Percentiles rank a stretch among this genome's conserved stretches.
phyloP scores from a whole-genome alignment of 2,888 invertebrate genomes.

The Thyatira batis region DNA sequence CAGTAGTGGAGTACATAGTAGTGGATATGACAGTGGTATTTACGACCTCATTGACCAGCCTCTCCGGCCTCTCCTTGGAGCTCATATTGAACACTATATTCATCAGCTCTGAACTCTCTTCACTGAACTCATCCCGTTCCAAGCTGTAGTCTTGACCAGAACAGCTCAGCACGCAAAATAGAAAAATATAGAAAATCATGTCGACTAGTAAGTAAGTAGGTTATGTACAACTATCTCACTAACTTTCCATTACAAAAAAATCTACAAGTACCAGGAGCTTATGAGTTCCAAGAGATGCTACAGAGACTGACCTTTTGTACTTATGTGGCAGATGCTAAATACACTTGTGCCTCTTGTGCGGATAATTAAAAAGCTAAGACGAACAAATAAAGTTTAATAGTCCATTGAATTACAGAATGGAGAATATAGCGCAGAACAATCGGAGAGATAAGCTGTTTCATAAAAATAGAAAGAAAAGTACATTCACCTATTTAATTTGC shows the following conservation, averaged over 20 bases:
- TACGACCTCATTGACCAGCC: neutral
- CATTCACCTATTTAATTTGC: neutral
- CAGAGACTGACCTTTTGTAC: neutral
- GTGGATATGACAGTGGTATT: no score
- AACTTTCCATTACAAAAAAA: neutral
- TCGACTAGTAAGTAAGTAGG: neutral
- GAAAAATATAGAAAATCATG: neutral
- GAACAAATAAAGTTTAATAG: neutral
- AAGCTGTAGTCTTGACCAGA: neutral
- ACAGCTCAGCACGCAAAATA: neutral
- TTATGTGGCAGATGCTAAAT: neutral
- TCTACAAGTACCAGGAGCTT: neutral
- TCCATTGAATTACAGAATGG: neutral
- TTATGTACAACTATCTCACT: neutral
- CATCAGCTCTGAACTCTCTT: constrained; percentile 4
- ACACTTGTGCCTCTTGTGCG: neutral
- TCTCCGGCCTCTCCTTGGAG: neutral
- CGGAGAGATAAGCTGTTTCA: neutral
- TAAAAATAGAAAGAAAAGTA: neutral
- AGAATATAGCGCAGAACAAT: neutral
- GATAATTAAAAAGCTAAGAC: neutral
- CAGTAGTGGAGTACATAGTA: no score
- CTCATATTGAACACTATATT: constrained; percentile 9
- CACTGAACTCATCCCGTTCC: neutral
- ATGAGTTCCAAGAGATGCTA: neutral